These are phyloP conservation scores for Nibea coibor DNA, from an alignment of 2,113 vertebrate genomes.

Conservation along the genomic window DNA sequence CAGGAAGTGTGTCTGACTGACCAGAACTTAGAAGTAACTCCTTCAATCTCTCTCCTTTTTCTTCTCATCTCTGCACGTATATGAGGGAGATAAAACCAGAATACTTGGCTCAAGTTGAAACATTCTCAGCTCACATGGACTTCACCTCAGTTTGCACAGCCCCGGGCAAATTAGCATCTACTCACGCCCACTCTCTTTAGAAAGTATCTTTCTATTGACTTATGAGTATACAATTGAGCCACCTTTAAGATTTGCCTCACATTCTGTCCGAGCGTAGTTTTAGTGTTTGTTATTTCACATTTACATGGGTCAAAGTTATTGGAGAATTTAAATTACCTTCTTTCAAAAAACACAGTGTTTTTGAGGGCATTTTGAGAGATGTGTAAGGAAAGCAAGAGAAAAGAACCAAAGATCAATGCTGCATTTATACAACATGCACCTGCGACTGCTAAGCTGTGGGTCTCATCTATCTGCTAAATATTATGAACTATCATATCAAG, in stretches of 20 bases:
- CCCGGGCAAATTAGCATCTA: not conserved
- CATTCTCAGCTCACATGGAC: not conserved
- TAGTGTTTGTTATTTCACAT: not conserved
- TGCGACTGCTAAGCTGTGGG: too few relatives aligned
- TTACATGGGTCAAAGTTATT: not conserved
- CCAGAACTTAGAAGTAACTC: not conserved
- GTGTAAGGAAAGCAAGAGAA: not conserved
- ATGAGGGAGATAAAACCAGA: not conserved
- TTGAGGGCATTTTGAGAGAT: not conserved
- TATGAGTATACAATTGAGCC: not conserved
- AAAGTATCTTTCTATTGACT: not conserved
- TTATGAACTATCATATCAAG: not conserved
- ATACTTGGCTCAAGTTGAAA: not conserved
- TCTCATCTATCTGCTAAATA: not conserved
- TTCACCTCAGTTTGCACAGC: not conserved
- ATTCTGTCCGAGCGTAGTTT: not conserved
- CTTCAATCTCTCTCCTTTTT: not conserved
- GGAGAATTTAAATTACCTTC: not conserved
- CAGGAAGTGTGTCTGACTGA: too few relatives aligned
- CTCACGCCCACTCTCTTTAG: not conserved
- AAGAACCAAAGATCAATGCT: not conserved
- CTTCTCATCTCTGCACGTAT: not conserved
- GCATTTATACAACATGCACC: not conserved
- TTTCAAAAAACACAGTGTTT: not conserved
- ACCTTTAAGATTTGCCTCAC: not conserved